These are phyloP conservation scores for Venustoraphidia nigricollis DNA, from an alignment of 2,888 invertebrate genomes.

Conservation along the genomic window DNA sequence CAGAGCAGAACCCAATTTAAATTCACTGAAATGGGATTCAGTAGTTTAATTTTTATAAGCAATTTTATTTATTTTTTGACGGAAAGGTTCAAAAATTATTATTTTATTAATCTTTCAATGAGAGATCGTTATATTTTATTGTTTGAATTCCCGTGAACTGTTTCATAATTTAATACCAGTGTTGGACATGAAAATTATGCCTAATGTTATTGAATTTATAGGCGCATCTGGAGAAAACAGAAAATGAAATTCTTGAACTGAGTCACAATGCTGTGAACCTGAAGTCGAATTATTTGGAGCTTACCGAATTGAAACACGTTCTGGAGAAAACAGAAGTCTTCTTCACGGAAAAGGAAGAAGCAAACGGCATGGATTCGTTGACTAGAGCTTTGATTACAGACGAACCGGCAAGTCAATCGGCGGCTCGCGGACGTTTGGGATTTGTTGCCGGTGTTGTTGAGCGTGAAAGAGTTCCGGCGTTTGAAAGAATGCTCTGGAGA, in stretches of 20 bases:
- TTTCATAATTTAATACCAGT: too few relatives aligned
- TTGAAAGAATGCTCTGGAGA: conserved; percentile 87
- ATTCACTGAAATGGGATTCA: too few relatives aligned
- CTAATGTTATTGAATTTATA: conserved; percentile 19
- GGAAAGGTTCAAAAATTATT: too few relatives aligned
- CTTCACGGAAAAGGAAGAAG: conserved; percentile 69
- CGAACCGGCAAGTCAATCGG: conserved; percentile 23
- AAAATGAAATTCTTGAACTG: conserved; percentile 86
- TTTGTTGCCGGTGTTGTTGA: conserved; percentile 90
- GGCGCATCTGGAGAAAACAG: conserved; percentile 89
- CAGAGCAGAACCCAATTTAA: too few relatives aligned
- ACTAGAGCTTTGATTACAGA: conserved; percentile 40
- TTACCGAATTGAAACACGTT: conserved; percentile 82
- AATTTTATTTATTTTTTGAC: too few relatives aligned
- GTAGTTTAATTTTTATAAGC: too few relatives aligned
- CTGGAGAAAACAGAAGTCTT: conserved; percentile 83
- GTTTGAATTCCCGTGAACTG: too few relatives aligned
- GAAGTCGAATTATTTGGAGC: conserved; percentile 79
- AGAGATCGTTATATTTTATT: too few relatives aligned
- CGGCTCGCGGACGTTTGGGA: conserved; percentile 38
- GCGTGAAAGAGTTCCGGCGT: conserved; percentile 73
- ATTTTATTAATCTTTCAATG: too few relatives aligned
- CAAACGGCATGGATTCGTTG: conserved; percentile 45
- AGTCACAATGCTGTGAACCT: conserved; percentile 85
- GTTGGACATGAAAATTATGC: too few relatives aligned